Conservation (phyloP, 2,113 vertebrate species). For the Cinclus mexicanus region DNA sequence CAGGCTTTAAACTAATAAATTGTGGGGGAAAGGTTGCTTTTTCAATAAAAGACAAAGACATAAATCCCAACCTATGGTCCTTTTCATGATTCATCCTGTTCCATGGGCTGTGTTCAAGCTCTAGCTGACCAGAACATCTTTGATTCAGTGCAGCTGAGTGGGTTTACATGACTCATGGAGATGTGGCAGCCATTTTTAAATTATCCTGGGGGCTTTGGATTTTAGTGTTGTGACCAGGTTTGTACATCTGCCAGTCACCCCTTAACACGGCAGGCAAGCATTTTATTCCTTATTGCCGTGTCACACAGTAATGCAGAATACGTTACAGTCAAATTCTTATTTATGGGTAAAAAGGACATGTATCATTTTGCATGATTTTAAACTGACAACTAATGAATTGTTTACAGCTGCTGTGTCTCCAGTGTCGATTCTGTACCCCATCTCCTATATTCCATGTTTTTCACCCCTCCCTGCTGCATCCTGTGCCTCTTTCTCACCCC, state of each 20-base stretch:
- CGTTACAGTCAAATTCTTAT: neutral
- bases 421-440: neutral
- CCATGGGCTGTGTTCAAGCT: neutral
- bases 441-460: neutral
- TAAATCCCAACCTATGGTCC: neutral
- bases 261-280: neutral
- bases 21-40: neutral
- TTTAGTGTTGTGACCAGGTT: neutral
- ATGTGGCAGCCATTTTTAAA: neutral
- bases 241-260: neutral
- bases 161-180: neutral
- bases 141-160: neutral
- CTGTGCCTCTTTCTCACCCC: neutral
- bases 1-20: conserved; percentile 16
- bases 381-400: neutral
- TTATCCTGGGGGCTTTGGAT: neutral
- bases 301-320: neutral
- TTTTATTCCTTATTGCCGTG: neutral
- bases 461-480: neutral
- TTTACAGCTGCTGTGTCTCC: neutral
- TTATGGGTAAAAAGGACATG: neutral
- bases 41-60: conserved; percentile 21
- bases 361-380: neutral
- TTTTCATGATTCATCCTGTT: neutral
- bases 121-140: neutral